These are phyloP conservation scores for Dione juno DNA, from an alignment of 2,888 invertebrate species.

Conservation along the genomic window DNA sequence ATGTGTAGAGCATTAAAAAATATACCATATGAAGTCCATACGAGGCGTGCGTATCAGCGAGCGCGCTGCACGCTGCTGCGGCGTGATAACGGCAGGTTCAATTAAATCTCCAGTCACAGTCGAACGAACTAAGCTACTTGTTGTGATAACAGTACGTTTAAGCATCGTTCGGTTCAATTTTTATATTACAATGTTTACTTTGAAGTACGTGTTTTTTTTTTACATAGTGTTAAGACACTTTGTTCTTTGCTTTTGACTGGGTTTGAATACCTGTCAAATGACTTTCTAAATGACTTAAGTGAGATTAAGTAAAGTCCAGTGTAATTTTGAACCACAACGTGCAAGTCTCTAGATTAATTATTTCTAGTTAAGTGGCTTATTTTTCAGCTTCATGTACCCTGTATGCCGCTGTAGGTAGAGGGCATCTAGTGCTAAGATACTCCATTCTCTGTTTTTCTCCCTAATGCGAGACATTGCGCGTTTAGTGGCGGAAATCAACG, in stretches of 20 bases:
- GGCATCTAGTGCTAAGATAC: not conserved
- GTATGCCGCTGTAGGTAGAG: too few relatives aligned
- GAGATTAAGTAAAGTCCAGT: too few relatives aligned
- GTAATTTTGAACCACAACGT: too few relatives aligned
- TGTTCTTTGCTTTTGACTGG: too few relatives aligned
- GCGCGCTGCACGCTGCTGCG: not conserved
- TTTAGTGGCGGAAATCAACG: not conserved
- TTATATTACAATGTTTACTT: not conserved
- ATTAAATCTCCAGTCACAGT: constrained; percentile 6
- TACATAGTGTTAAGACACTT: too few relatives aligned
- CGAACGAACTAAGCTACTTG: constrained; percentile 2
- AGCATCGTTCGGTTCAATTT: not conserved
- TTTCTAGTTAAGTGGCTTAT: too few relatives aligned
- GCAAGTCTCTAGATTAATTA: too few relatives aligned
- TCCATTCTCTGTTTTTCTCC: not conserved
- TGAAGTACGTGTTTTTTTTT: too few relatives aligned
- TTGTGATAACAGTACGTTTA: constrained; percentile 3
- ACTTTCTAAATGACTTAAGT: too few relatives aligned
- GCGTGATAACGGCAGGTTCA: constrained; percentile 24
- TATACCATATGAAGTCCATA: not conserved
- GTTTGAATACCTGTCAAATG: too few relatives aligned
- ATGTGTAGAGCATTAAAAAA: not conserved
- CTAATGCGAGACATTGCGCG: not conserved
- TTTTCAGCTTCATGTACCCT: too few relatives aligned
- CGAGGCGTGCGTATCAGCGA: constrained; percentile 8